Conservation (phyloP, 2,113 vertebrate genomes). For the Grantiella picta region DNA sequence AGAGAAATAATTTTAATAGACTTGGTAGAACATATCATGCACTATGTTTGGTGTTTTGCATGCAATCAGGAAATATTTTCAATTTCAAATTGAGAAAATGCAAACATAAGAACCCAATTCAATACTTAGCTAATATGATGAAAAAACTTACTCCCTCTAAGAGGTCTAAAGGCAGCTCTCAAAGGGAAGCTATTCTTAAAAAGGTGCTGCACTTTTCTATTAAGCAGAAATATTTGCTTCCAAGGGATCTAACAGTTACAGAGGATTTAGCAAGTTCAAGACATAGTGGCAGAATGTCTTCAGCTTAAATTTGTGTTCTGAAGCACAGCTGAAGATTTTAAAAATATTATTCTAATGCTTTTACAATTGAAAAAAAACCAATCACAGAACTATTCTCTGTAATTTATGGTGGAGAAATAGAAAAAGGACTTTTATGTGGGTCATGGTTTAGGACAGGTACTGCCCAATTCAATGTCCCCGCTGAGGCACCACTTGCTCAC, state of each 20-base stretch:
- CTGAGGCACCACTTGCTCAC: accelerated
- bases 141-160: background rate
- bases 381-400: background rate
- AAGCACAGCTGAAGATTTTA: background rate
- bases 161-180: background rate
- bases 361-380: background rate
- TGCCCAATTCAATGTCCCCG: background rate
- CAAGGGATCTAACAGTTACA: background rate
- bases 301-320: background rate
- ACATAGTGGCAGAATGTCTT: background rate
- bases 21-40: accelerated
- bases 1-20: background rate
- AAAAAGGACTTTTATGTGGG: background rate
- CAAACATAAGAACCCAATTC: background rate
- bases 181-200: background rate
- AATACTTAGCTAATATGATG: background rate
- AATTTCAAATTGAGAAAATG: background rate
- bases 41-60: background rate
- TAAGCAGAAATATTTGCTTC: background rate
- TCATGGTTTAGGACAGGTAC: background rate
- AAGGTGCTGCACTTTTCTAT: background rate
- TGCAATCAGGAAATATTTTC: background rate
- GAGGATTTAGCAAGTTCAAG: background rate
- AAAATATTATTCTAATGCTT: background rate
- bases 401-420: background rate